Conservation (phyloP, 2,113 vertebrate genomes). For the Myotis brandtii region DNA sequence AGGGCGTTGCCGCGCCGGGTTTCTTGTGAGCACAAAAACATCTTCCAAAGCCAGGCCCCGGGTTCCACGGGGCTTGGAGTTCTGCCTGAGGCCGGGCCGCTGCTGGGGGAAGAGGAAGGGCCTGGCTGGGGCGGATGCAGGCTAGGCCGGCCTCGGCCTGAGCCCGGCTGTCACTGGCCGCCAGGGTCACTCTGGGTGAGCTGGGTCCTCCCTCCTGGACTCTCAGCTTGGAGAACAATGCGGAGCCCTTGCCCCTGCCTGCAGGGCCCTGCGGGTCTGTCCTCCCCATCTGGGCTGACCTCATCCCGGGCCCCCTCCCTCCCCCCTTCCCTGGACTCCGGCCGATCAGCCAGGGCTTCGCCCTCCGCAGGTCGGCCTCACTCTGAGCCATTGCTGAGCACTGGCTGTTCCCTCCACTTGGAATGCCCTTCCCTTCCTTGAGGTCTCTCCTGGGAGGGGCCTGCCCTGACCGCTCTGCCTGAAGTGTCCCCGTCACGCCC, state of each 20-base stretch:
- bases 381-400: background rate
- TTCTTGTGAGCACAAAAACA: slow-evolving; percentile 51
- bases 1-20: background rate
- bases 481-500: fast-evolving
- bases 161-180: background rate
- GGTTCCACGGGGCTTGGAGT: background rate
- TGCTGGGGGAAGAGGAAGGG: background rate
- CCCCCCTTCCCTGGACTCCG: background rate
- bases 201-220: background rate
- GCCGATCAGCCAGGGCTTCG: fast-evolving
- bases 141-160: background rate
- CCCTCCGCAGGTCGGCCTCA: fast-evolving
- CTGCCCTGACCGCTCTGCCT: background rate
- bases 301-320: background rate
- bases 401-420: background rate
- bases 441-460: background rate
- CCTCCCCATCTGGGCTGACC: fast-evolving
- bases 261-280: background rate
- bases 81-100: background rate
- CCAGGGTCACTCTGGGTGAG: slow-evolving; percentile 27
- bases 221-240: fast-evolving
- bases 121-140: fast-evolving
- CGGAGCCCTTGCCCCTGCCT: background rate
- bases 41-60: background rate
- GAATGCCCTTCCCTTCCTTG: background rate